Evolutionary conservation across 2,888 invertebrate species (phyloP).

Genomic region (Lordiphosa fenestrarum): DNA sequence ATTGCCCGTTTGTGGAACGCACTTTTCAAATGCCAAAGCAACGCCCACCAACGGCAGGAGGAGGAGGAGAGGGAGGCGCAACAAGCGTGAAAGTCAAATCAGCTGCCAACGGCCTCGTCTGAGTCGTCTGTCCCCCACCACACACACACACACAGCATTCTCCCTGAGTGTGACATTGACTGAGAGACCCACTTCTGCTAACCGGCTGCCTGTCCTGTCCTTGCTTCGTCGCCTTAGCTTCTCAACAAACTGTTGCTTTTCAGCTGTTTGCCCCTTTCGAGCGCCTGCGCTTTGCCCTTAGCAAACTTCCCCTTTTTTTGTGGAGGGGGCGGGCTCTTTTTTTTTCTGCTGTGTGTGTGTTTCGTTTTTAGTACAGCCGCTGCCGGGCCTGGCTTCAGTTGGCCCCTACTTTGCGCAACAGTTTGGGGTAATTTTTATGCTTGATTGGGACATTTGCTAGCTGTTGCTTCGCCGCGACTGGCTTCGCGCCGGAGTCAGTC

Average conservation of each 20-base stretch:
- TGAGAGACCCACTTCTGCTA: slow-evolving; percentile 65
- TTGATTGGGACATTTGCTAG: slow-evolving; percentile 62
- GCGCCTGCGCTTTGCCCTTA: slow-evolving; percentile 41
- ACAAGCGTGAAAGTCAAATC: slow-evolving; percentile 40
- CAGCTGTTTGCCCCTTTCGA: slow-evolving; percentile 53
- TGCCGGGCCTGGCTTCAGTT: slow-evolving; percentile 39
- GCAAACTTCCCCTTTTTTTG: not conserved
- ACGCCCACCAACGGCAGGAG: not conserved
- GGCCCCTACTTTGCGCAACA: slow-evolving; percentile 57
- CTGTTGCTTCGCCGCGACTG: slow-evolving; percentile 59
- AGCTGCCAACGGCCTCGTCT: slow-evolving; percentile 25
- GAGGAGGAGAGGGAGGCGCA: slow-evolving; percentile 13
- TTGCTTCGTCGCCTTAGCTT: slow-evolving; percentile 18
- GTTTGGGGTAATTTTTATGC: slow-evolving; percentile 66
- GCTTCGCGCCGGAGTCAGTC: slow-evolving; percentile 33
- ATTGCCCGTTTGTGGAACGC: slow-evolving; percentile 32
- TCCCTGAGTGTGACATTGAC: slow-evolving; percentile 60
- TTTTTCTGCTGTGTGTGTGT: too few relatives aligned
- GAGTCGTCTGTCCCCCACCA: not conserved
- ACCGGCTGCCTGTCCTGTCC: slow-evolving; percentile 49
- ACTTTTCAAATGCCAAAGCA: slow-evolving; percentile 28
- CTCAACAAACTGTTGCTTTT: slow-evolving; percentile 72
- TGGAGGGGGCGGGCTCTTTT: too few relatives aligned
- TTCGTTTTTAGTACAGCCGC: slow-evolving; percentile 46
- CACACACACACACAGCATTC: not conserved